A percentile compares a stretch with the other conserved stretches of the same genome.
Conservation (phyloP, 2,888 invertebrate species). For the Lochmaea capreae region DNA sequence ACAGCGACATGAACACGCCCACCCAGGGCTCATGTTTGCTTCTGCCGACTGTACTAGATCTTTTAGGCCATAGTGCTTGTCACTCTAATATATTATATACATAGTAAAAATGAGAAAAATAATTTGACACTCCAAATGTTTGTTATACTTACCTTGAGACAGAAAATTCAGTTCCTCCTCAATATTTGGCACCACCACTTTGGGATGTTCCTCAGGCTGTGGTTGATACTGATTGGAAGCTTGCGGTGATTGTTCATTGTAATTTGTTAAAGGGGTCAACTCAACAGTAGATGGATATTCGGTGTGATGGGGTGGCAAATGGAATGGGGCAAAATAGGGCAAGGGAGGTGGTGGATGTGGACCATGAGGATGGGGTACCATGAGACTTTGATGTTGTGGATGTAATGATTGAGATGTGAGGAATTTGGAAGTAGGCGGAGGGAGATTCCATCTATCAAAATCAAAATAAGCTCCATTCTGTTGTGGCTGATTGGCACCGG, state of each 20-base stretch:
- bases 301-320: slow-evolving; percentile 70
- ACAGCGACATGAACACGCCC: too few species aligned
- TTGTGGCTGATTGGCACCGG: slow-evolving; percentile 59
- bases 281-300: slow-evolving; percentile 72
- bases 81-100: too few species aligned
- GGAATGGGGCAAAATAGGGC: slow-evolving; percentile 83
- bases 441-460: slow-evolving; percentile 84
- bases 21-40: too few species aligned
- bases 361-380: slow-evolving; percentile 74
- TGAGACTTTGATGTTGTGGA: slow-evolving; percentile 68
- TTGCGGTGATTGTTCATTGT: slow-evolving; percentile 67
- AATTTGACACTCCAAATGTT: too few species aligned
- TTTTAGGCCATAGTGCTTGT: too few species aligned
- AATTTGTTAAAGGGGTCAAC: slow-evolving; percentile 72
- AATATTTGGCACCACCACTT: slow-evolving; percentile 89
- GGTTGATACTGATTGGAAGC: slow-evolving; percentile 49
- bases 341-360: slow-evolving; percentile 70
- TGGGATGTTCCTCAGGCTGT: slow-evolving; percentile 76
- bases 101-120: too few species aligned
- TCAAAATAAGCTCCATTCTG: slow-evolving; percentile 75
- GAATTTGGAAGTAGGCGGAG: slow-evolving; percentile 77
- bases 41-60: too few species aligned
- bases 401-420: slow-evolving; percentile 69
- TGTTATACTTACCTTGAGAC: slow-evolving; percentile 66
- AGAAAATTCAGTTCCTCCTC: slow-evolving; percentile 89